These are phyloP conservation scores for Hippopotamus amphibius DNA, from an alignment of 2,113 vertebrate species.

Conservation along the genomic window DNA sequence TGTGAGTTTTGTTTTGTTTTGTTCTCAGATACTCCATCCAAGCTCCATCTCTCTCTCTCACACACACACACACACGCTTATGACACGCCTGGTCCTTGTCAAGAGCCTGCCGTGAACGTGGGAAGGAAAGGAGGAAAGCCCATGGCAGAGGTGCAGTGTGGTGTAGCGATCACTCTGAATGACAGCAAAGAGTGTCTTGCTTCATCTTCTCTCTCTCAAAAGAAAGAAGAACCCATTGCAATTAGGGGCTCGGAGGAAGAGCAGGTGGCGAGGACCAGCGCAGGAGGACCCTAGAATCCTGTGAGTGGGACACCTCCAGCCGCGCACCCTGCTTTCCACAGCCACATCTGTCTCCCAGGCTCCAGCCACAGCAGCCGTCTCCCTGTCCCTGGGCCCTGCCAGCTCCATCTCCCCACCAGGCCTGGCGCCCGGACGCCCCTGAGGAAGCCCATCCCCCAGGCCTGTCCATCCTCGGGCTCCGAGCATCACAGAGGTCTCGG, in stretches of 20 bases:
- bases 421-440: not conserved
- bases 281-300: no score
- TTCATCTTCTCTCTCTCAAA: not conserved
- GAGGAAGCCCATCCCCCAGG: not conserved
- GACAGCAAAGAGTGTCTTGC: not conserved
- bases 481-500: accelerated
- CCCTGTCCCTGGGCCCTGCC: not conserved
- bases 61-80: not conserved
- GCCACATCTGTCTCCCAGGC: not conserved
- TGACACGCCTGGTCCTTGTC: not conserved
- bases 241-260: not conserved
- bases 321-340: not conserved
- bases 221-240: accelerated
- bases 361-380: accelerated
- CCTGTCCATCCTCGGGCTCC: not conserved
- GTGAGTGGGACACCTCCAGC: accelerated
- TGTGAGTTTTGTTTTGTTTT: not conserved
- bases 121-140: not conserved
- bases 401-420: not conserved
- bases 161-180: not conserved
- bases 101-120: not conserved
- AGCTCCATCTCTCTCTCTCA: not conserved
- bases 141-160: accelerated
- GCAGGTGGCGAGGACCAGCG: not conserved
- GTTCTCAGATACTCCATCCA: not conserved